These are phyloP conservation scores for Falcunculus frontatus DNA, from an alignment of 2,113 vertebrate genomes.

Conservation along the genomic window DNA sequence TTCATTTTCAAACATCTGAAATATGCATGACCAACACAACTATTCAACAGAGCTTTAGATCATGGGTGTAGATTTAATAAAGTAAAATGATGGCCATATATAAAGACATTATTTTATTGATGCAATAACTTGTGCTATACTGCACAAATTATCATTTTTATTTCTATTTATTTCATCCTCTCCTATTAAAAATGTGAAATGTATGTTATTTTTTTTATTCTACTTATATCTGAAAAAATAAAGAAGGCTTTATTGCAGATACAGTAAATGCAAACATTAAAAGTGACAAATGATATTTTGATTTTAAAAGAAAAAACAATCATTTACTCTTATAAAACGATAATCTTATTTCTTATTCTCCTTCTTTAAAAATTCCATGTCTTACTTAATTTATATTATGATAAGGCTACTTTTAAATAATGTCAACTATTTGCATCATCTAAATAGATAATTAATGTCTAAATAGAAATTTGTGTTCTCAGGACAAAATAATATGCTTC, in stretches of 20 bases:
- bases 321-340: not conserved
- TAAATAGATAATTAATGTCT: not conserved
- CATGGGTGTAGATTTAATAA: constrained; percentile 8
- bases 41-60: not conserved
- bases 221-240: not conserved
- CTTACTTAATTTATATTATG: not conserved
- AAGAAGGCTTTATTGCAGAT: not conserved
- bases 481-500: not conserved
- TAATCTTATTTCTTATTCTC: not conserved
- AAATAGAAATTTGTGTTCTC: not conserved
- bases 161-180: not conserved
- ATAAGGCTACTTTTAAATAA: not conserved
- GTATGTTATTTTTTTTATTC: not conserved
- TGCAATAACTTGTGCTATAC: not conserved
- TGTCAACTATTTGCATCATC: not conserved
- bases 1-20: constrained; percentile 18
- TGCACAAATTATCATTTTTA: constrained; percentile 9
- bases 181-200: not conserved
- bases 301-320: not conserved
- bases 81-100: constrained; percentile 5
- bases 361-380: not conserved
- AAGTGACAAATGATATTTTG: not conserved
- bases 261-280: not conserved
- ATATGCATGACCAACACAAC: not conserved
- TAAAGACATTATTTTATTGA: constrained; percentile 2